These are phyloP conservation scores for Chiridota heheva DNA, from an alignment of 35 echinoderm and acorn worm species.

Conservation along the genomic window DNA sequence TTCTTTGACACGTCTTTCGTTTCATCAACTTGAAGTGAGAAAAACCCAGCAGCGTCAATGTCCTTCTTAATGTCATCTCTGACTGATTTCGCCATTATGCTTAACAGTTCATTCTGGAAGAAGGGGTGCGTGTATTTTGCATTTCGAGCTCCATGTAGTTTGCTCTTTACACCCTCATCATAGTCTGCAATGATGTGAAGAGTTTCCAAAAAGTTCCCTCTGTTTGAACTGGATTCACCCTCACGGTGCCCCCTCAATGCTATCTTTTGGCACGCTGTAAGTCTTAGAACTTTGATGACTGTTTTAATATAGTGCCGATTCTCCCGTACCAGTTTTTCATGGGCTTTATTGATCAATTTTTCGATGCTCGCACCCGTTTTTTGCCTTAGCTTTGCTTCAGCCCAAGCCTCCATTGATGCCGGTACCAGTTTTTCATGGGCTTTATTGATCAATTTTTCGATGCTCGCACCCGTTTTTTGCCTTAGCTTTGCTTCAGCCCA, in stretches of 20 bases:
- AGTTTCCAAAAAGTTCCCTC: not conserved
- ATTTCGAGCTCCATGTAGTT: constrained; percentile 25
- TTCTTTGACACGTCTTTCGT: constrained; percentile 31
- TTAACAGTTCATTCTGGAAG: constrained; percentile 16
- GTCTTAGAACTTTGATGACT: constrained; percentile 23
- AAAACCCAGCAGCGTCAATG: constrained; percentile 23
- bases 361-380: not conserved
- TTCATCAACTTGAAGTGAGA: constrained; percentile 31
- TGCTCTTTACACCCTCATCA: not conserved
- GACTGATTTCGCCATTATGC: constrained; percentile 19
- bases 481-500: constrained; percentile 20
- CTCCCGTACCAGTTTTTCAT: not conserved
- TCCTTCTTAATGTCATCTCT: constrained; percentile 18
- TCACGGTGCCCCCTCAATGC: constrained; percentile 25
- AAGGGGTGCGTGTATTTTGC: constrained; percentile 14
- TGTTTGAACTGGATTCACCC: constrained; percentile 14
- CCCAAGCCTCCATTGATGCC: not conserved
- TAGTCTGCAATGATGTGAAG: constrained; percentile 18
- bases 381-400: not conserved
- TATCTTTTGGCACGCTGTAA: constrained; percentile 40
- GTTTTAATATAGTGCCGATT: constrained; percentile 27
- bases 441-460: constrained; percentile 19
- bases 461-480: not conserved
- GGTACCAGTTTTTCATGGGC: constrained; percentile 12
- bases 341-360: not conserved